Conservation (phyloP, 1,140 invertebrate species). For the Drosophila repleta region DNA sequence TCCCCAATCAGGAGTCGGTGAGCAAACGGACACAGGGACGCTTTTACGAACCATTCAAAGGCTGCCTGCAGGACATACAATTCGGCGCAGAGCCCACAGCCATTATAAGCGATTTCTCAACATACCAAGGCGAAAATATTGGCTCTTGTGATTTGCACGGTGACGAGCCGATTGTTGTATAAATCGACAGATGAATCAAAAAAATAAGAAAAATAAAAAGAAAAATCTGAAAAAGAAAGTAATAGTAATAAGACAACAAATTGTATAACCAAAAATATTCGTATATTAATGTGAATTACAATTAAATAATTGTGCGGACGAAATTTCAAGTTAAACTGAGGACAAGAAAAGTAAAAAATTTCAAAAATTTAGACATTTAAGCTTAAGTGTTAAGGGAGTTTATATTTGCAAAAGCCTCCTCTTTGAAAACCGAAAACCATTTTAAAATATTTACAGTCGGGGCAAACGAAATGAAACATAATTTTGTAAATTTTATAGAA, state of each 20-base stretch:
- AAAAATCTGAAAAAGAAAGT: neutral
- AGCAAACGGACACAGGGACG: constrained; percentile 80
- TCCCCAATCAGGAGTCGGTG: constrained; percentile 83
- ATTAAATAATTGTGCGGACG: constrained; percentile 47
- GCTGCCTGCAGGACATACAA: constrained; percentile 84
- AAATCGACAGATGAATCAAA: constrained; percentile 54
- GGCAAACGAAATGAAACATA: constrained; percentile 57
- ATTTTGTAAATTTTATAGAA: constrained; percentile 84
- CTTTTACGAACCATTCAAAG: constrained; percentile 84
- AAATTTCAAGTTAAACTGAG: constrained; percentile 46
- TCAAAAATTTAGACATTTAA: constrained; percentile 55
- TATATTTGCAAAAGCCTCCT: constrained; percentile 52
- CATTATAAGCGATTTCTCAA: constrained; percentile 84
- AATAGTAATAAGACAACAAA: constrained; percentile 8
- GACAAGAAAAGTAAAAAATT: constrained; percentile 26
- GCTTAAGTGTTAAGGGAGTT: constrained; percentile 66
- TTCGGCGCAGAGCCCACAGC: constrained; percentile 75
- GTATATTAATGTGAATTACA: constrained; percentile 47
- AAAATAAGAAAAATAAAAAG: constrained; percentile 32
- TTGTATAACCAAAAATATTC: constrained; percentile 50
- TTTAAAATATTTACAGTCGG: constrained; percentile 42
- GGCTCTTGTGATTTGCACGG: constrained; percentile 85
- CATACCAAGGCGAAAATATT: constrained; percentile 85
- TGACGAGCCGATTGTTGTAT: constrained; percentile 79
- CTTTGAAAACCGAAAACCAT: constrained; percentile 32